Evolutionary conservation across 1,140 invertebrate genomes (phyloP).

Genomic region (Trissolcus basalis): DNA sequence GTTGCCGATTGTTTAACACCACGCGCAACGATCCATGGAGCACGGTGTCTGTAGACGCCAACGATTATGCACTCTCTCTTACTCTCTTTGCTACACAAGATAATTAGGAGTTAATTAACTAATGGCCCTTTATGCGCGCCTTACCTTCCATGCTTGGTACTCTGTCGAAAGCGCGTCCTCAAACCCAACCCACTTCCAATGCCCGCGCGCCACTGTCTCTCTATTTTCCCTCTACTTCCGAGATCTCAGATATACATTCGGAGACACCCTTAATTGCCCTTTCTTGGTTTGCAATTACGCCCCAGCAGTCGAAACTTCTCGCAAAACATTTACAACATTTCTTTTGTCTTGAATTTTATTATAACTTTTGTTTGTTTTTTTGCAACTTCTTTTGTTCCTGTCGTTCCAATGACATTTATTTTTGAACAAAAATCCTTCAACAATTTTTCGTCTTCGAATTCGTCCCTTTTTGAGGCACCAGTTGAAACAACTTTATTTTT

Average conservation of each 20-base stretch:
- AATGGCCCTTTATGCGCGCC: conserved; percentile 69
- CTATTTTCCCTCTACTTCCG: conserved; percentile 34
- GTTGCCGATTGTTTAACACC: conserved; percentile 66
- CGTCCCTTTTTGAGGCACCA: too few relatives aligned
- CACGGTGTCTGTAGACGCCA: conserved; percentile 62
- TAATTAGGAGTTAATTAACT: conserved; percentile 75
- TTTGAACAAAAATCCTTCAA: too few relatives aligned
- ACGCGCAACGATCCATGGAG: conserved; percentile 65
- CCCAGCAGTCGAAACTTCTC: conserved; percentile 9
- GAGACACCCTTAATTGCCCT: conserved; percentile 33
- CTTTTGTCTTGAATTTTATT: not conserved
- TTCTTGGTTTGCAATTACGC: conserved; percentile 27
- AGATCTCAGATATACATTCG: conserved; percentile 27
- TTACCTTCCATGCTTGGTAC: conserved; percentile 43
- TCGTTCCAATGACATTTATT: too few relatives aligned
- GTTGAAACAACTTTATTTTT: too few relatives aligned
- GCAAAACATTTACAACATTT: not conserved
- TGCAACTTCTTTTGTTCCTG: too few relatives aligned
- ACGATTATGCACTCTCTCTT: conserved; percentile 63
- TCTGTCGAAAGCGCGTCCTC: conserved; percentile 46
- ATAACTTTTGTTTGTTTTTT: too few relatives aligned
- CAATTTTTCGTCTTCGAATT: too few relatives aligned
- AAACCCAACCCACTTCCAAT: conserved; percentile 15
- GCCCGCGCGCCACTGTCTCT: conserved; percentile 25
- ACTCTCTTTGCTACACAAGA: conserved; percentile 63